Evolutionary conservation across 2,888 invertebrate species (phyloP).

Genomic region (Yponomeuta evonymella): DNA sequence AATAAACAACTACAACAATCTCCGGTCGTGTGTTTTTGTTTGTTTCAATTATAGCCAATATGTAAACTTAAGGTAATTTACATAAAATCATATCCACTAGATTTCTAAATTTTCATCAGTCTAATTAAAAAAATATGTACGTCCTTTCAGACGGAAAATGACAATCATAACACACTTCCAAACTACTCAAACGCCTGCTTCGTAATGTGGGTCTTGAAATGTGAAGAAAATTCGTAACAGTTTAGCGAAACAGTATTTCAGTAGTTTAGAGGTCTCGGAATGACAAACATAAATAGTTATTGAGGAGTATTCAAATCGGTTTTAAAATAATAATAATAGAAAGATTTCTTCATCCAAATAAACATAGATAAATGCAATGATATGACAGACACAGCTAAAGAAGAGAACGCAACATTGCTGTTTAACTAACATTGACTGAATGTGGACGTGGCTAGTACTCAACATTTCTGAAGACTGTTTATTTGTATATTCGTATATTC

Average conservation of each 20-base stretch:
- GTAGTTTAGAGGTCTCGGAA: neutral
- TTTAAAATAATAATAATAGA: neutral
- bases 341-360: neutral
- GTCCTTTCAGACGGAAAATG: neutral
- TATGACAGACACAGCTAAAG: neutral
- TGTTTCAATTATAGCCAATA: neutral
- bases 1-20: neutral
- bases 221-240: neutral
- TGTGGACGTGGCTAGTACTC: neutral
- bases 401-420: neutral
- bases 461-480: neutral
- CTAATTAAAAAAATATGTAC: neutral
- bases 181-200: neutral
- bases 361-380: neutral
- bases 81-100: too few relatives aligned
- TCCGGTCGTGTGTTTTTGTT: neutral
- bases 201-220: neutral
- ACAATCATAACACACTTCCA: neutral
- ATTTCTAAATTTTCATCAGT: too few relatives aligned
- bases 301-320: neutral
- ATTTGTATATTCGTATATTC: neutral
- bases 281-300: neutral
- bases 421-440: neutral
- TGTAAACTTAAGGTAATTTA: neutral
- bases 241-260: neutral